Conservation (phyloP, 1,140 invertebrate genomes). For the Lordiphosa collinella region DNA sequence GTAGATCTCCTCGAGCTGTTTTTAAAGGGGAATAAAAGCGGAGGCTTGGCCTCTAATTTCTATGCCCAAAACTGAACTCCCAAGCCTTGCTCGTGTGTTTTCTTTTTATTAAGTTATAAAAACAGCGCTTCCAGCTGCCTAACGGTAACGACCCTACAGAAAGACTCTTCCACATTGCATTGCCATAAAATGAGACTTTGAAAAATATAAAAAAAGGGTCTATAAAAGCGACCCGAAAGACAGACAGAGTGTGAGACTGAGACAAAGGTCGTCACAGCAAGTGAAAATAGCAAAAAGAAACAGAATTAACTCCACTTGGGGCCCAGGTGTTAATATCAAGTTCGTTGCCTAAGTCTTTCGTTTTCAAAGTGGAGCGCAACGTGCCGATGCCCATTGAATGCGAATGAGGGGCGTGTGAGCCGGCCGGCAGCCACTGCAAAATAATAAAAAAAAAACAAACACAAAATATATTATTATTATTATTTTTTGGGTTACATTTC, state of each 20-base stretch:
- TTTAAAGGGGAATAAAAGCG: constrained; percentile 3
- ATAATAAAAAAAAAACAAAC: constrained; percentile 35
- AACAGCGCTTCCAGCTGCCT: constrained; percentile 38
- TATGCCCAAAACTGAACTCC: constrained; percentile 33
- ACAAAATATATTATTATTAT: constrained; percentile 48
- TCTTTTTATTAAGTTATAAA: constrained; percentile 73
- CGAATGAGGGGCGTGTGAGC: constrained; percentile 70
- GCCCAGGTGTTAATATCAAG: constrained; percentile 51
- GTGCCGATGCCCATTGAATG: constrained; percentile 53
- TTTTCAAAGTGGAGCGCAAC: constrained; percentile 61
- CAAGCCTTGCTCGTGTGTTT: constrained; percentile 4
- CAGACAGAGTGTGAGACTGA: constrained; percentile 10
- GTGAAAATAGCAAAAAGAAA: constrained; percentile 58
- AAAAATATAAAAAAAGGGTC: constrained; percentile 32
- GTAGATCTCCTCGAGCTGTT: neutral
- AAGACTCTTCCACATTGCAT: constrained; percentile 34
- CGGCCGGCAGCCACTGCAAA: constrained; percentile 50
- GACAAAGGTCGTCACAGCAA: constrained; percentile 68
- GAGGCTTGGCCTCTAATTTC: constrained; percentile 39
- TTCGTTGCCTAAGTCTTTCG: constrained; percentile 73
- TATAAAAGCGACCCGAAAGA: constrained; percentile 22
- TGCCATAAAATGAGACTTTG: constrained; percentile 74
- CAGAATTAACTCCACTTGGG: neutral
- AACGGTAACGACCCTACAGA: constrained; percentile 56
- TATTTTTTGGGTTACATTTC: constrained; percentile 32